A percentile compares a stretch with the other conserved stretches of the same genome.
phyloP scores from a whole-genome alignment of 2,113 vertebrate genomes.

The Hymenochirus boettgeri region DNA sequence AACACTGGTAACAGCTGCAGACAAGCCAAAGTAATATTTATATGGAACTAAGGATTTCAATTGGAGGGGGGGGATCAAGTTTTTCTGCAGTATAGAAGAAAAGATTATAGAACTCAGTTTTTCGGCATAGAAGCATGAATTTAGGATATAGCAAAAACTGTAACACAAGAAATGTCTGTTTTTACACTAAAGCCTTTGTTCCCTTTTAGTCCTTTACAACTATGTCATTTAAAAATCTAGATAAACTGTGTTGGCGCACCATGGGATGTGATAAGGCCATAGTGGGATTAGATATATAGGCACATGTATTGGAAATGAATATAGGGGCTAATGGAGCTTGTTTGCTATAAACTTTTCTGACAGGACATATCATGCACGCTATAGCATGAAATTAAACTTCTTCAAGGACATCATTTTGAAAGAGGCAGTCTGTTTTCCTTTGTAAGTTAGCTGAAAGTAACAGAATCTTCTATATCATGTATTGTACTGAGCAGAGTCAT shows the following conservation, averaged over 20 bases:
- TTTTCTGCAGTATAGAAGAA: too few relatives aligned
- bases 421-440: slow-evolving; percentile 8
- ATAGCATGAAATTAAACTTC: slow-evolving; percentile 42
- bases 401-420: slow-evolving; percentile 33
- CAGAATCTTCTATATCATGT: not conserved
- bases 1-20: too few relatives aligned
- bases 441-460: slow-evolving; percentile 1
- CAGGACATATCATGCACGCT: slow-evolving; percentile 39
- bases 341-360: slow-evolving; percentile 43
- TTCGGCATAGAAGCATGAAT: too few relatives aligned
- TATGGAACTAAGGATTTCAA: too few relatives aligned
- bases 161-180: too few relatives aligned
- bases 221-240: slow-evolving; percentile 28
- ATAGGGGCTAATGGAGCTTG: slow-evolving; percentile 41
- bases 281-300: slow-evolving; percentile 35
- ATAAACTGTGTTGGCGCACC: slow-evolving; percentile 22
- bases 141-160: too few relatives aligned
- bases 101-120: too few relatives aligned
- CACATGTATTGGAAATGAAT: slow-evolving; percentile 23
- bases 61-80: too few relatives aligned
- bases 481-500: too few relatives aligned
- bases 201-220: slow-evolving; percentile 18
- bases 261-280: slow-evolving; percentile 27
- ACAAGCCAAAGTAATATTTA: too few relatives aligned
- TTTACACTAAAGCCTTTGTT: too few relatives aligned